Percentiles rank a stretch among this genome's conserved stretches.
phyloP scores from a whole-genome alignment of 2,113 vertebrate genomes.

The Callionymus lyra region DNA sequence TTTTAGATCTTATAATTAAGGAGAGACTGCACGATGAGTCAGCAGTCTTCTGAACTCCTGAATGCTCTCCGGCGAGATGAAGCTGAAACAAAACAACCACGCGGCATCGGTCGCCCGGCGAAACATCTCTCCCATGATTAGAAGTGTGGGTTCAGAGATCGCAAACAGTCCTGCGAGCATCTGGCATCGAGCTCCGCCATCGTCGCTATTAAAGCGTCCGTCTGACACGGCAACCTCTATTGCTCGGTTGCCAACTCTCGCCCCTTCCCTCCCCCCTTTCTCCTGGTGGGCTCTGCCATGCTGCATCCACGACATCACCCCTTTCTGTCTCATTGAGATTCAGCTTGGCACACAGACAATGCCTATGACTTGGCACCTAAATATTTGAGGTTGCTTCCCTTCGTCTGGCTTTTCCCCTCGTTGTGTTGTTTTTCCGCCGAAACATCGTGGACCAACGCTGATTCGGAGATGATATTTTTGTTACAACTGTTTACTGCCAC shows the following conservation, averaged over 20 bases:
- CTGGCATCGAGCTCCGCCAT: conserved; percentile 23
- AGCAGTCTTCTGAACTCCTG: too few species aligned
- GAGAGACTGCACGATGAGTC: too few species aligned
- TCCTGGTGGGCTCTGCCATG: conserved; percentile 34
- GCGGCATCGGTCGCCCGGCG: too few species aligned
- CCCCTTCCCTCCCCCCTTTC: conserved; percentile 31
- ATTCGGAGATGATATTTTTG: conserved; percentile 31
- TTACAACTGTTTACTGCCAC: neutral
- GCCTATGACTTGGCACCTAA: conserved; percentile 51
- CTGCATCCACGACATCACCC: conserved; percentile 43
- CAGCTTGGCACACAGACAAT: conserved; percentile 58
- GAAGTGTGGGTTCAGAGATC: too few species aligned
- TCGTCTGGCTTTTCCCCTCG: too few species aligned
- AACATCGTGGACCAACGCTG: conserved; percentile 35
- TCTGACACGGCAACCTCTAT: conserved; percentile 45
- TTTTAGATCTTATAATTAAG: too few species aligned
- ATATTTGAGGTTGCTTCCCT: conserved; percentile 15
- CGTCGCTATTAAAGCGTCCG: conserved; percentile 27
- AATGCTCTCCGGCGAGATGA: too few species aligned
- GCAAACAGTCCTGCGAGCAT: conserved; percentile 13
- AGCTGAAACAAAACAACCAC: too few species aligned
- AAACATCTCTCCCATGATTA: too few species aligned
- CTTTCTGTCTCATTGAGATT: conserved; percentile 54
- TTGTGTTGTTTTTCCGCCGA: conserved; percentile 10
- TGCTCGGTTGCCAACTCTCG: conserved; percentile 43